Conservation (phyloP, 2,797 vertebrate species). For the Phoxinus dragarum region DNA sequence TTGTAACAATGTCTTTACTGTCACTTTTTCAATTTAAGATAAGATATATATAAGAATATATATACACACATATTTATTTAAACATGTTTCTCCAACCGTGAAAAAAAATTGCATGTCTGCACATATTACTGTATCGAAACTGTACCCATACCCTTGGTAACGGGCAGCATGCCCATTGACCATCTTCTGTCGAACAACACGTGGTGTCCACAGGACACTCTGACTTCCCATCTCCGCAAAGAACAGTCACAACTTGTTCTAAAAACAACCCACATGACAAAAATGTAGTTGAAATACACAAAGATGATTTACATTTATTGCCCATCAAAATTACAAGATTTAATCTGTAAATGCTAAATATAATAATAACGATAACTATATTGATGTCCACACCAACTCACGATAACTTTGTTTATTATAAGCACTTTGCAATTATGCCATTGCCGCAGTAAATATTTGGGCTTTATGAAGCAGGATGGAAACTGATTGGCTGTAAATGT, state of each 20-base stretch:
- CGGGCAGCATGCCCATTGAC: slow-evolving; percentile 84
- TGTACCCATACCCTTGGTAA: slow-evolving; percentile 63
- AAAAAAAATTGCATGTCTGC: background rate
- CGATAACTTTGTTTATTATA: background rate
- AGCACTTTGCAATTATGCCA: background rate
- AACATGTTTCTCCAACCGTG: slow-evolving; percentile 17
- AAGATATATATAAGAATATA: background rate
- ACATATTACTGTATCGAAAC: background rate
- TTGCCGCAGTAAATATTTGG: background rate
- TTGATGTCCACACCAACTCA: background rate
- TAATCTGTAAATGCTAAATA: background rate
- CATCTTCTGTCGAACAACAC: slow-evolving; percentile 79
- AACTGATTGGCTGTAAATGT: background rate
- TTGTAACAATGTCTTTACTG: background rate
- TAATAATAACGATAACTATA: background rate
- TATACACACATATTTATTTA: background rate
- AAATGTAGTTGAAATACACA: slow-evolving; percentile 57
- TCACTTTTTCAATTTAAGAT: background rate
- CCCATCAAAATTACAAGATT: background rate
- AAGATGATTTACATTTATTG: background rate
- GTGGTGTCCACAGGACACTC: slow-evolving; percentile 84
- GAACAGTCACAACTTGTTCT: slow-evolving; percentile 67
- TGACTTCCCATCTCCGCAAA: slow-evolving; percentile 74
- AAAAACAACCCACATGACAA: slow-evolving; percentile 72
- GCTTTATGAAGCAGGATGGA: background rate